Evolutionary conservation across 2,113 vertebrate species (phyloP).

Genomic region (Taxidea taxus): DNA sequence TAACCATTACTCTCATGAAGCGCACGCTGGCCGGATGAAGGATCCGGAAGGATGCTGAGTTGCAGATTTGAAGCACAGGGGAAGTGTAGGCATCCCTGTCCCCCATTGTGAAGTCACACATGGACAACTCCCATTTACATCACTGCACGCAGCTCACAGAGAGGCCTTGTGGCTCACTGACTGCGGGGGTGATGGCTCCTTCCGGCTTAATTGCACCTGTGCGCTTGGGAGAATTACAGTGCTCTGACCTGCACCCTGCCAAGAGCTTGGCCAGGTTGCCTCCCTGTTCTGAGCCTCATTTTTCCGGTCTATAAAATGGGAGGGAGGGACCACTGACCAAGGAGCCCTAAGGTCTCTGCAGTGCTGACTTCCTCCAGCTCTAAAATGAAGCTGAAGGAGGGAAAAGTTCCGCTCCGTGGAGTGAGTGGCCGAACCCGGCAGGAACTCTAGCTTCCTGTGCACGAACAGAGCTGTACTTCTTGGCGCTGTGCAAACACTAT

Average conservation of each 20-base stretch:
- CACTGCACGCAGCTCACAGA: neutral
- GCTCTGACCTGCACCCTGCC: neutral
- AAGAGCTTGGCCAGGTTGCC: neutral
- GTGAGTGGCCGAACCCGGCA: accelerated
- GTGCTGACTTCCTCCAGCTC: neutral
- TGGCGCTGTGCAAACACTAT: neutral
- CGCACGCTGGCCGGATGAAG: neutral
- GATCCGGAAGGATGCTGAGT: neutral
- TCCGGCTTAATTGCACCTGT: neutral
- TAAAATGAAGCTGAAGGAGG: neutral
- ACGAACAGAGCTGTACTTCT: neutral
- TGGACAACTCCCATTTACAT: conserved; percentile 40
- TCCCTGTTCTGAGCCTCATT: neutral
- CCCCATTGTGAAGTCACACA: neutral
- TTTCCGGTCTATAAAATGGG: neutral
- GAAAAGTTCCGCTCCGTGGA: accelerated
- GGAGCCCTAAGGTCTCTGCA: accelerated
- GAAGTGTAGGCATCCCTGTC: neutral
- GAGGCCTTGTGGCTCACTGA: neutral
- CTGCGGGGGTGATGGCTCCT: neutral
- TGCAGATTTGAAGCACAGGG: conserved; percentile 6
- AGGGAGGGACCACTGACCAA: too few species aligned
- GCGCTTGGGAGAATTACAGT: neutral
- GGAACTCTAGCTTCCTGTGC: neutral
- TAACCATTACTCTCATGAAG: neutral